Conservation (phyloP, 2,113 vertebrate genomes). For the Grammomys surdaster region DNA sequence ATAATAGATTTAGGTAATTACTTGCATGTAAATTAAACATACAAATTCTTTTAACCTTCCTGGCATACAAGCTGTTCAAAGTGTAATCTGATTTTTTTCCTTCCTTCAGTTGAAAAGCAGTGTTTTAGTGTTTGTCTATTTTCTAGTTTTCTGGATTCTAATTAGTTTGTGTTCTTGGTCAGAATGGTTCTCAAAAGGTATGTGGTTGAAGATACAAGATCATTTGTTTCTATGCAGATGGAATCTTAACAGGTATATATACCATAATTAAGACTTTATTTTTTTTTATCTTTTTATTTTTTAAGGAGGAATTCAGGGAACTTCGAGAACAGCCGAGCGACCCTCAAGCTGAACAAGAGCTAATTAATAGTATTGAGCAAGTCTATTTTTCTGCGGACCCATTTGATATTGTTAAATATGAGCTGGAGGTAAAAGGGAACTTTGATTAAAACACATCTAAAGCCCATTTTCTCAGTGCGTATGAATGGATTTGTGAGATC, state of each 20-base stretch:
- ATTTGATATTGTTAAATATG: slow-evolving; percentile 97
- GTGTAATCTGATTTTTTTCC: not conserved
- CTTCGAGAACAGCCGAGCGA: slow-evolving; percentile 94
- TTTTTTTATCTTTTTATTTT: slow-evolving; percentile 60
- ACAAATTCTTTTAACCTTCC: slow-evolving; percentile 10
- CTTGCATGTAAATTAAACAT: not conserved
- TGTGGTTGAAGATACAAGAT: slow-evolving; percentile 15
- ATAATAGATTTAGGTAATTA: not conserved
- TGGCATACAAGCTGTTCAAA: not conserved
- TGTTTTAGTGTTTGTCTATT: slow-evolving; percentile 8
- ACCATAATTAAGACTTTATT: slow-evolving; percentile 54
- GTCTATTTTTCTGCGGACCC: slow-evolving; percentile 97
- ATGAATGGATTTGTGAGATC: slow-evolving; percentile 48
- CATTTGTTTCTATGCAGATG: slow-evolving; percentile 41
- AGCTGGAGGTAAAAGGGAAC: slow-evolving; percentile 93
- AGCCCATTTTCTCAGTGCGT: slow-evolving; percentile 59
- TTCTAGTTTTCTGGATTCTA: slow-evolving; percentile 32
- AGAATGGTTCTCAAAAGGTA: slow-evolving; percentile 15
- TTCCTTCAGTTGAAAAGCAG: not conserved
- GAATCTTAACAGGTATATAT: slow-evolving; percentile 25
- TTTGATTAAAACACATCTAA: slow-evolving; percentile 44
- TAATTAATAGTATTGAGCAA: slow-evolving; percentile 98
- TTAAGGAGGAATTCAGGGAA: slow-evolving; percentile 96
- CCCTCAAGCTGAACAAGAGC: slow-evolving; percentile 97
- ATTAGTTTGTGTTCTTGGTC: slow-evolving; percentile 37